phyloP scores from a whole-genome alignment of 2,113 vertebrate species.

The Geococcyx californianus region DNA sequence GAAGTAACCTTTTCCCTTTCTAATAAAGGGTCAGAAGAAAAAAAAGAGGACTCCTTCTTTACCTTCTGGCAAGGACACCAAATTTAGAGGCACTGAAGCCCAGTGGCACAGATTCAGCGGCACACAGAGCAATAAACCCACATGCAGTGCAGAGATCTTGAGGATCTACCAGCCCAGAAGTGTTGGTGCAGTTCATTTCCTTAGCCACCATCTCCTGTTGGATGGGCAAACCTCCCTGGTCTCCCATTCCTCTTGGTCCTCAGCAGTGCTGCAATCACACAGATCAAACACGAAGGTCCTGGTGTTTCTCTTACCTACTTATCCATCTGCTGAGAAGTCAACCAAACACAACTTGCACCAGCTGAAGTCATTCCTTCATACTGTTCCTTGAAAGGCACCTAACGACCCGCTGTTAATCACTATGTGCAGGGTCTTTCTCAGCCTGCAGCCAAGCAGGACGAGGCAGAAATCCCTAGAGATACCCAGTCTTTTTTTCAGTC shows the following conservation, averaged over 20 bases:
- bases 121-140: not conserved
- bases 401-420: not conserved
- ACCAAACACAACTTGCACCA: not conserved
- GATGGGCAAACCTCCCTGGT: not conserved
- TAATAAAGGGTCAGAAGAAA: not conserved
- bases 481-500: not conserved
- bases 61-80: not conserved
- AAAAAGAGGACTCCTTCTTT: not conserved
- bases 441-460: not conserved
- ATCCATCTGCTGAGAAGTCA: not conserved
- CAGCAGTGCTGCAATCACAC: not conserved
- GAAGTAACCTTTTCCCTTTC: not conserved
- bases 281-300: not conserved
- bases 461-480: not conserved
- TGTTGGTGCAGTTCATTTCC: not conserved
- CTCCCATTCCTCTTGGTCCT: not conserved
- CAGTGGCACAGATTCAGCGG: not conserved
- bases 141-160: accelerated
- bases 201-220: not conserved
- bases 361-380: not conserved
- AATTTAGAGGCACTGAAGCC: not conserved
- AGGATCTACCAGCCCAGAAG: not conserved
- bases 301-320: not conserved
- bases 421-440: not conserved
- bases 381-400: not conserved